These are phyloP conservation scores for Sylvicola cinctus DNA, from an alignment of 2,888 invertebrate genomes.

Conservation along the genomic window DNA sequence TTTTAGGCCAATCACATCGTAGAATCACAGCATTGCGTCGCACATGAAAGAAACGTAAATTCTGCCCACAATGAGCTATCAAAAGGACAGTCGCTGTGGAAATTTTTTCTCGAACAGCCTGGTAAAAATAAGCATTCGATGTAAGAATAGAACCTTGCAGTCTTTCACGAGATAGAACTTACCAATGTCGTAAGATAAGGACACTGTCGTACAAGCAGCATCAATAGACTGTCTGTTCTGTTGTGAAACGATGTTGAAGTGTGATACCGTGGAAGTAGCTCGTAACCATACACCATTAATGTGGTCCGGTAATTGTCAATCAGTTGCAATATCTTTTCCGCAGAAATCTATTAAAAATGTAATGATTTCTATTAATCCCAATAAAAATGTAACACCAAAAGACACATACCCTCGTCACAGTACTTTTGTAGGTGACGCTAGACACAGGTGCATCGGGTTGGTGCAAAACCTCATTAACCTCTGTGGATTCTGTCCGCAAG, in stretches of 20 bases:
- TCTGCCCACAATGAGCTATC: constrained; percentile 40
- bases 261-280: constrained; percentile 42
- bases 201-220: constrained; percentile 45
- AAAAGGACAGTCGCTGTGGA: constrained; percentile 57
- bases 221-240: constrained; percentile 43
- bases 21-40: constrained; percentile 50
- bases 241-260: constrained; percentile 45
- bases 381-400: not conserved
- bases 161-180: not conserved
- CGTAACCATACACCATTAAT: constrained; percentile 43
- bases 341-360: not conserved
- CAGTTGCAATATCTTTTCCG: constrained; percentile 20
- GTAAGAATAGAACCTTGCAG: not conserved
- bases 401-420: constrained; percentile 31
- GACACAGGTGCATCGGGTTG: constrained; percentile 49
- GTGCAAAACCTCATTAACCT: constrained; percentile 37
- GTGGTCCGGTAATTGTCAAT: constrained; percentile 40
- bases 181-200: constrained; percentile 39
- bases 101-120: constrained; percentile 46
- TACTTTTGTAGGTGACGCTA: constrained; percentile 40
- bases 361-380: not conserved
- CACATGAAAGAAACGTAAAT: constrained; percentile 38
- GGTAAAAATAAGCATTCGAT: not conserved
- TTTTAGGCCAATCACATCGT: constrained; percentile 45
- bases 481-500: constrained; percentile 38